Percentiles rank a stretch among this genome's conserved stretches.
Evolutionary conservation across 2,797 vertebrate genomes (phyloP).

Genomic region (Manis pentadactyla): DNA sequence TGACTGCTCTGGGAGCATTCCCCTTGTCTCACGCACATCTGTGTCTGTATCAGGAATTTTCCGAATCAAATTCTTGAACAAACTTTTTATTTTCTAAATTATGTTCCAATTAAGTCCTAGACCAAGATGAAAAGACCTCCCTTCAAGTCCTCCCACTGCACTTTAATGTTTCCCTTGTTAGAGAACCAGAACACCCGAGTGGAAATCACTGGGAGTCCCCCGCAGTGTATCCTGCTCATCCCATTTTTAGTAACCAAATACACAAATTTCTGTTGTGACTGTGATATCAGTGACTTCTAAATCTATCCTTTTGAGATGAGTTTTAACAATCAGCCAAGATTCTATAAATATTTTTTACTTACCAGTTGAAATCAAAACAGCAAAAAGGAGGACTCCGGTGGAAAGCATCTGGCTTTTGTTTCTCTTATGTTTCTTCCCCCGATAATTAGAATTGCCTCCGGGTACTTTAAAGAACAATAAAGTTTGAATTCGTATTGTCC

Average conservation of each 20-base stretch:
- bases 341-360: slow-evolving; percentile 68
- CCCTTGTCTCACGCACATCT: neutral
- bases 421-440: neutral
- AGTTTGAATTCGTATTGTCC: neutral
- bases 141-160: neutral
- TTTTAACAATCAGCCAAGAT: neutral
- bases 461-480: neutral
- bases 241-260: neutral
- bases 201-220: neutral
- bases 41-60: neutral
- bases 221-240: neutral
- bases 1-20: neutral
- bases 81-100: neutral
- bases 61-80: neutral
- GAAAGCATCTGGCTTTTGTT: slow-evolving; percentile 57
- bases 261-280: neutral
- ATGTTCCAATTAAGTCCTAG: slow-evolving; percentile 22
- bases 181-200: neutral
- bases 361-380: slow-evolving; percentile 72
- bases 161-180: neutral
- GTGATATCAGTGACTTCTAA: neutral
- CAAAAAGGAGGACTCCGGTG: slow-evolving; percentile 19
- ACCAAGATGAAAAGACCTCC: neutral
- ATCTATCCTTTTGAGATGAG: neutral
- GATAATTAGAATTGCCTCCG: neutral